Percentiles rank a stretch among this genome's conserved stretches.
Conservation (phyloP, 2,888 invertebrate genomes). For the Nymphalis urticae region DNA sequence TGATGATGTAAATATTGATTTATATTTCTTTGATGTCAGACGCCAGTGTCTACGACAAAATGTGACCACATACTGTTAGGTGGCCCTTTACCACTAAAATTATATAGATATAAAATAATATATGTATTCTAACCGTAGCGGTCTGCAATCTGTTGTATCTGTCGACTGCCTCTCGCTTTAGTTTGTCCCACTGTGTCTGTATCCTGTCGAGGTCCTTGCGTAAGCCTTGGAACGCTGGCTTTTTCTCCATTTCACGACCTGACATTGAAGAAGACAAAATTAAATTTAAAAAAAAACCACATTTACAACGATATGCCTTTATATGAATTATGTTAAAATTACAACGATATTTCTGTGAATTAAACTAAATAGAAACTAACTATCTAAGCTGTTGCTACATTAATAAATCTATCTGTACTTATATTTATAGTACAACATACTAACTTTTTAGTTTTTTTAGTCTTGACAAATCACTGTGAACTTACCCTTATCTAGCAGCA, state of each 20-base stretch:
- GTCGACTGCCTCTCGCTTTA: conserved; percentile 93
- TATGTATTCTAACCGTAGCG: conserved; percentile 82
- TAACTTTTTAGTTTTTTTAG: no score
- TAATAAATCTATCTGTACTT: no score
- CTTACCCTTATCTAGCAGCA: conserved; percentile 93
- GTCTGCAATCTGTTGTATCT: conserved; percentile 92
- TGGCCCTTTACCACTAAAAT: no score
- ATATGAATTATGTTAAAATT: no score
- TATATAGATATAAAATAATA: neutral
- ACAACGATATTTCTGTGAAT: neutral
- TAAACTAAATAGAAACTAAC: no score
- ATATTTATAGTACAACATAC: no score
- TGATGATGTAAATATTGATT: no score
- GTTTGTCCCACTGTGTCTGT: conserved; percentile 94
- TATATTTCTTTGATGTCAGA: no score
- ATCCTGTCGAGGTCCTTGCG: conserved; percentile 91
- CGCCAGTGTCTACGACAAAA: no score
- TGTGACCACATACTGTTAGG: no score
- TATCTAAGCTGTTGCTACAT: no score
- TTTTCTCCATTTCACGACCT: conserved; percentile 81
- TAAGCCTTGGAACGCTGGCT: conserved; percentile 69
- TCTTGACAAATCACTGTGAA: neutral
- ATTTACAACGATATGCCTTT: neutral
- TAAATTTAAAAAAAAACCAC: neutral
- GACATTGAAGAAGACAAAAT: neutral